phyloP scores from a whole-genome alignment of 2,113 vertebrate genomes.

The Numida meleagris region DNA sequence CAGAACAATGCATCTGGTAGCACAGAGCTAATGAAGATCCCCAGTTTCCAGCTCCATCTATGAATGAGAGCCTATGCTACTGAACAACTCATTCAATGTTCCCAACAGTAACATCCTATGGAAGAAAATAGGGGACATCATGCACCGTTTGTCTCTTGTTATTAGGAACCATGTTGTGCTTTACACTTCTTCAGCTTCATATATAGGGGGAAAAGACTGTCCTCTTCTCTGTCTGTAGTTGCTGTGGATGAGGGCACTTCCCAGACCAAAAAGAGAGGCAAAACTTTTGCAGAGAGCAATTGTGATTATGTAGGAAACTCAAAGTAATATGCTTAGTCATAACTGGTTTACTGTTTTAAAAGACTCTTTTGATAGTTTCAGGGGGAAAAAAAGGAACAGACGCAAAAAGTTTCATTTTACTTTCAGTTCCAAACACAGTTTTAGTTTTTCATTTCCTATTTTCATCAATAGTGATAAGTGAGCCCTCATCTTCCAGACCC shows the following conservation, averaged over 20 bases:
- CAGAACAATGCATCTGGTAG: background rate
- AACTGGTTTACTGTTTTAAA: background rate
- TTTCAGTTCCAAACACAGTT: background rate
- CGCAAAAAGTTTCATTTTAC: background rate
- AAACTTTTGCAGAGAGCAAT: background rate
- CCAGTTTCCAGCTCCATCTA: background rate
- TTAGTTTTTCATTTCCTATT: slow-evolving; percentile 9
- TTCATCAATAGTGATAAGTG: background rate
- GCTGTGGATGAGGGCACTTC: background rate
- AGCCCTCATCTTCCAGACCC: background rate
- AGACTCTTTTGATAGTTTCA: background rate
- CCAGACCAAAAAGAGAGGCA: background rate
- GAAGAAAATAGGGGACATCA: fast-evolving
- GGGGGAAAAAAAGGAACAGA: background rate
- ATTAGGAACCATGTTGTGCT: background rate
- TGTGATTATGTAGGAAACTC: background rate
- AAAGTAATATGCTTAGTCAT: background rate
- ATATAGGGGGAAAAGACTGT: background rate
- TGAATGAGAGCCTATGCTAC: background rate
- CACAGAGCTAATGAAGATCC: background rate
- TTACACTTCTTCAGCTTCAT: background rate
- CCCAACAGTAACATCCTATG: background rate
- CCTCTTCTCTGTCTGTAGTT: background rate
- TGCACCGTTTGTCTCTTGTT: background rate
- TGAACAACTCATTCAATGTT: background rate